phyloP scores from a whole-genome alignment of 1,140 invertebrate species.

The Drosophila pectinifera region DNA sequence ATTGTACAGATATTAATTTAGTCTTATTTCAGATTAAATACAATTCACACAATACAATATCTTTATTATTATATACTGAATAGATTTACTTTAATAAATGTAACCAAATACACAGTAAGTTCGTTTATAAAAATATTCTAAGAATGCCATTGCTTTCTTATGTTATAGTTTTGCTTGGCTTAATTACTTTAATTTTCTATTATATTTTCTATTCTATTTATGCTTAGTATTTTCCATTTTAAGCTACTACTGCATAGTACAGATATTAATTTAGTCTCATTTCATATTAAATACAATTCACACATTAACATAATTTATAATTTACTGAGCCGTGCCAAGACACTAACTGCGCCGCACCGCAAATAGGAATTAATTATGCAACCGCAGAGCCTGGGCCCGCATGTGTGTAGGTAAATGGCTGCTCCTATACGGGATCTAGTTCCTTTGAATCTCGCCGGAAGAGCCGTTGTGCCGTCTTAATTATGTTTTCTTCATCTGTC shows the following conservation, averaged over 20 bases:
- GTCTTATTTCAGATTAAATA: too few species aligned
- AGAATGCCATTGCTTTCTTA: too few species aligned
- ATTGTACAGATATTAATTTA: too few species aligned
- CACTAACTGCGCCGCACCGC: not conserved
- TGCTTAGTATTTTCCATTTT: not conserved
- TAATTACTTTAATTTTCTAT: too few species aligned
- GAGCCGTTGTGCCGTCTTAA: slow-evolving; percentile 26
- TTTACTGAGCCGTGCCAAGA: not conserved
- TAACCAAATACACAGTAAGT: too few species aligned
- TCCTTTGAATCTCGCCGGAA: not conserved
- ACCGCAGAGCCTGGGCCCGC: slow-evolving; percentile 2
- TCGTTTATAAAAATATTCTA: too few species aligned
- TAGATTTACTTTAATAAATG: too few species aligned
- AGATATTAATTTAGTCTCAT: not conserved
- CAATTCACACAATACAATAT: too few species aligned
- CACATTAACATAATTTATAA: not conserved
- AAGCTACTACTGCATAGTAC: not conserved
- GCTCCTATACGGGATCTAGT: slow-evolving; percentile 4
- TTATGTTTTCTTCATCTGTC: slow-evolving; percentile 55
- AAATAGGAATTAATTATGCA: slow-evolving; percentile 24
- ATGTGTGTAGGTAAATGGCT: not conserved
- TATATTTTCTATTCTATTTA: too few species aligned
- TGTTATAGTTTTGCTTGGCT: too few species aligned
- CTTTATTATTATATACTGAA: too few species aligned
- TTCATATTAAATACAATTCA: not conserved